Evolutionary conservation across 2,888 invertebrate genomes (phyloP).

Genomic region (Bhutanitis thaidina): DNA sequence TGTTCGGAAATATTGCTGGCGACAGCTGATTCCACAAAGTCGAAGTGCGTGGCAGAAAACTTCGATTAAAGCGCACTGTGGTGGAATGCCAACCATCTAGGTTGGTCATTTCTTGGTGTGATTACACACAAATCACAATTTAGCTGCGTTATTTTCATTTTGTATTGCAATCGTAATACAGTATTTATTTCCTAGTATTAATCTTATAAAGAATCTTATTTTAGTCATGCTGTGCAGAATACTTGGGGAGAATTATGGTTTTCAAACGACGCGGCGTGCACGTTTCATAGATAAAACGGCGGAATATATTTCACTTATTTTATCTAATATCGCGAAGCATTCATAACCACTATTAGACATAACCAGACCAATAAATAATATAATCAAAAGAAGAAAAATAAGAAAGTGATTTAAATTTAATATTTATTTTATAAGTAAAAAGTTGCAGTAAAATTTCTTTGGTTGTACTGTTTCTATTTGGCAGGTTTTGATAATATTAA

Average conservation of each 20-base stretch:
- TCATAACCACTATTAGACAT: background rate
- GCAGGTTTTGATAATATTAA: no score
- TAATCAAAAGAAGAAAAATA: no score
- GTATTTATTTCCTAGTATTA: slow-evolving; percentile 13
- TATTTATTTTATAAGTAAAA: no score
- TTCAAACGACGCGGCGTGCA: slow-evolving; percentile 15
- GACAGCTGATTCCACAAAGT: no score
- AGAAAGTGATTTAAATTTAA: no score
- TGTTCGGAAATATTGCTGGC: no score
- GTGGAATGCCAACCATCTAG: background rate
- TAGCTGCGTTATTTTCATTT: slow-evolving; percentile 12
- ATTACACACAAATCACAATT: slow-evolving; percentile 15
- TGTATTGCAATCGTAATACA: slow-evolving; percentile 13
- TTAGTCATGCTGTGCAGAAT: slow-evolving; percentile 9
- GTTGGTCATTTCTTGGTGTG: background rate
- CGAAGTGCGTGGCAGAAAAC: no score
- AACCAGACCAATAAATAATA: background rate
- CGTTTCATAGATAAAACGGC: slow-evolving; percentile 2
- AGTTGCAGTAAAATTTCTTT: no score
- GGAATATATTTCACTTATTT: background rate
- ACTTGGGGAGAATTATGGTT: slow-evolving; percentile 2
- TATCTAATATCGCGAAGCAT: background rate
- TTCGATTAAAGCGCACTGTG: background rate
- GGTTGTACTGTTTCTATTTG: no score
- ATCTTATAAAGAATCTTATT: slow-evolving; percentile 13